Evolutionary conservation across 2,113 vertebrate genomes (phyloP), one percentile per base, ranked within the genome.

Genomic region (Guaruba guarouba): DNA sequence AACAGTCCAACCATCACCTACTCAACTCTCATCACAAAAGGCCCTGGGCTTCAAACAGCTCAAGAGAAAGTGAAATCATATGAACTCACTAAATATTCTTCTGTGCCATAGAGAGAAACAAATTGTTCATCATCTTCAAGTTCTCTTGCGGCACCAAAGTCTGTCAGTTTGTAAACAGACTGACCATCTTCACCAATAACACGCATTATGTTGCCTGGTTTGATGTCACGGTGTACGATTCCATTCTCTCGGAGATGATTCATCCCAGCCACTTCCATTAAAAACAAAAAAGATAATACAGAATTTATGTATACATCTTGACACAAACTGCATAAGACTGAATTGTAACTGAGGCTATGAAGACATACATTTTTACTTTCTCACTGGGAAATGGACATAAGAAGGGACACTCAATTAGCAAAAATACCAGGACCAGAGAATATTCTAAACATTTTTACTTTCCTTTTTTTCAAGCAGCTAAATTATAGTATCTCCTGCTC

Each of bases 91-190:
- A 99, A 98, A 94, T 99, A 99, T 13, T 99, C 99, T 97, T 99
- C 99, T 6, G 99, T 99, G 69, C 99, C 99, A 82, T 99, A 99
- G n/a, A 99, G 98, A 19, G 99, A 99, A 80, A 99, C 99, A 93
- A 99, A 99, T 88, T 99, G 99, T 82, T 99, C 99, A 82, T 99
- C 99, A 92, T 99, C 99, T 94, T 99, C 99, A 52, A 99, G 98
- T 88, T 99, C 99, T 77, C 99, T 97, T 16, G 99, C 99, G 7
- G 99, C 99, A 37, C 99, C 99, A 17, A 99, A 99, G 97, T 99
- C 99, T 8, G 99, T 99, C 66, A 99, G 98, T 78, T 99, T 99
- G 96, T 99, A 99, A 52, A 99, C 98, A 33, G 99, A 99, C 46
- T 98, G 98, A 6, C 99, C 99, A 7, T 99, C 99, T 92, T 99